These are phyloP conservation scores for Chiroxiphia lanceolata DNA, from an alignment of 2,797 vertebrate genomes.

Conservation along the genomic window DNA sequence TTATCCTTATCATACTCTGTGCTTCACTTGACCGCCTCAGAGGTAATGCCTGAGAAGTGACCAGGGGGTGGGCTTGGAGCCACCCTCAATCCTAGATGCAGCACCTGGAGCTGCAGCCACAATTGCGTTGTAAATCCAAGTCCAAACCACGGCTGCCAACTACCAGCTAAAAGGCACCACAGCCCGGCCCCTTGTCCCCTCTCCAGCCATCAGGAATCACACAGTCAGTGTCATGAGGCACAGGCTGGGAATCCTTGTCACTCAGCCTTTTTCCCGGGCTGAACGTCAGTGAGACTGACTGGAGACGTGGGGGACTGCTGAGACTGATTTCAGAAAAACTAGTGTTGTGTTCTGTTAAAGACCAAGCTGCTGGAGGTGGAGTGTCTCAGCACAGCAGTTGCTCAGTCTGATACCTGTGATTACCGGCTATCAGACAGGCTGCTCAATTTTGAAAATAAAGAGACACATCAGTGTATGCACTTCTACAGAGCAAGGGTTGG, in stretches of 20 bases:
- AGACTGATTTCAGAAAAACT: not conserved
- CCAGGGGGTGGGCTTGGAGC: fast-evolving
- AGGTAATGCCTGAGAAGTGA: too few species aligned
- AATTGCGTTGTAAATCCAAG: fast-evolving
- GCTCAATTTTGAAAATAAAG: not conserved
- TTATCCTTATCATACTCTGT: fast-evolving
- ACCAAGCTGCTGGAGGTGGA: not conserved
- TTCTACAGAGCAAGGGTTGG: not conserved
- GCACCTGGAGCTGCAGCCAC: not conserved
- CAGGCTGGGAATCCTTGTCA: not conserved
- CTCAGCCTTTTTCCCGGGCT: fast-evolving
- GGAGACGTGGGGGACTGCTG: not conserved
- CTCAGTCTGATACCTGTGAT: not conserved
- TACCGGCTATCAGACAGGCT: not conserved
- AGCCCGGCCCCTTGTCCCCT: not conserved
- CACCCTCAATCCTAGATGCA: fast-evolving
- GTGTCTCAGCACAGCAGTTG: not conserved
- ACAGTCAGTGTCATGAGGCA: fast-evolving
- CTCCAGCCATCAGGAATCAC: not conserved
- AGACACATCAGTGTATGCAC: fast-evolving
- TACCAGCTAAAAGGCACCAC: not conserved
- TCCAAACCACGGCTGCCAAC: fast-evolving
- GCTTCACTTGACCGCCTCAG: not conserved
- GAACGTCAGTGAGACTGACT: too few species aligned
- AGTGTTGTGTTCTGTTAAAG: too few species aligned